Conservation (phyloP, 2,113 vertebrate species). For the Callipepla squamata region DNA sequence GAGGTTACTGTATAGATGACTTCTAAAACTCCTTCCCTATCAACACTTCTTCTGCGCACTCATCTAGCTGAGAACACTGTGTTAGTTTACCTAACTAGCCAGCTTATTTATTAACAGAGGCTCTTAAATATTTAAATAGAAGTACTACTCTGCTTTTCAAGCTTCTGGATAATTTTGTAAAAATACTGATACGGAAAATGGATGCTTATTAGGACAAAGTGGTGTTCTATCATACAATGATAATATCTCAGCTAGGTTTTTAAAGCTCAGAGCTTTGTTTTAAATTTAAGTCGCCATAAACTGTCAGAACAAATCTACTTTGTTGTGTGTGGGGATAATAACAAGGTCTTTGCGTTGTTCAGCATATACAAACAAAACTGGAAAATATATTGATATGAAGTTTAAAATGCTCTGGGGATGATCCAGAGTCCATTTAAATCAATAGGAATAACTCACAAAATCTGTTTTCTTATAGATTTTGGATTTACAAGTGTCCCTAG, state of each 20-base stretch:
- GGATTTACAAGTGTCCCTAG: conserved; percentile 38
- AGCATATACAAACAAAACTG: neutral
- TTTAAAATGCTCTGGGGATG: neutral
- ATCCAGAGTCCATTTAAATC: neutral
- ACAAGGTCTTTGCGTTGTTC: neutral
- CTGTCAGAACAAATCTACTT: neutral
- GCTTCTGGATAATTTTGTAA: neutral
- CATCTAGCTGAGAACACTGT: neutral
- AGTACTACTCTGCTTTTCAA: neutral
- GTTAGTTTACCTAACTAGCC: neutral
- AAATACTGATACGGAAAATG: neutral
- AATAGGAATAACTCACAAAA: neutral
- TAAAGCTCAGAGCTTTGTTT: neutral
- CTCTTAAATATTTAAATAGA: conserved; percentile 8
- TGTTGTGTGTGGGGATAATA: neutral
- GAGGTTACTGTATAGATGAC: neutral
- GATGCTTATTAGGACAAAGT: neutral
- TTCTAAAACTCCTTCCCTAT: neutral
- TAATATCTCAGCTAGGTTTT: neutral
- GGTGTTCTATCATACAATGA: neutral
- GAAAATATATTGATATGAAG: neutral
- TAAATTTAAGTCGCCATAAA: neutral
- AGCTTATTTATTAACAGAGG: neutral
- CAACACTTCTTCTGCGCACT: neutral
- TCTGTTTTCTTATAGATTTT: neutral